Evolutionary conservation across 30 jellyfish, hydroid and myxozoan genomes (phyloP), one percentile per base, ranked within the genome.

Genomic region (Hydractinia symbiolongicarpus): DNA sequence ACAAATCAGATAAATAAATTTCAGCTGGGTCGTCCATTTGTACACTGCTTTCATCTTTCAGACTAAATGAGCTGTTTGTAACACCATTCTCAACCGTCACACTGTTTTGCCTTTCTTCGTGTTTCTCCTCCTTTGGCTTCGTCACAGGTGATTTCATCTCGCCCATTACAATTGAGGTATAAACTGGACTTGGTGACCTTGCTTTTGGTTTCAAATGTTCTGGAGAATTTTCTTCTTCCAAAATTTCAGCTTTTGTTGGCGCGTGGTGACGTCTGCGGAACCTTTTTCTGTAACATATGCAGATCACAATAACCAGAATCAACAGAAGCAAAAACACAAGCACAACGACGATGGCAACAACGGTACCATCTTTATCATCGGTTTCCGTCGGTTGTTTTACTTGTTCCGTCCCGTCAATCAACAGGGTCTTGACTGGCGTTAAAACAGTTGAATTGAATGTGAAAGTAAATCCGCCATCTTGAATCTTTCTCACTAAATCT

Each of bases 391-490:
- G 86, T 54, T 76, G 74, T 5, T 84, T 81, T 11, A 88, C 75
- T 66, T 77, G 71, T 85, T 88, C 96, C 19, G 69, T 53, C 55
- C 96, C 96, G 66, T 88, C 82, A 4, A 88, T 74, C 58, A 8
- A n/a, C 82, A 88, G 56, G 51, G 96, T 76, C 86, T 78, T 85
- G 78, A 77, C 64, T 19, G 96, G 90, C 56, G 79, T 68, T 84
- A 88, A 13, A 56, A 50, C 66, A 68, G 55, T 53, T 49, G 84
- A 19, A 14, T 82, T 82, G 69, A 72, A 88, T 9, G 85, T 67
- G 81, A 83, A 73, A 17, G 84, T 62, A 61, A 88, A 56, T 16
- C 87, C 51, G 17, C 74, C 96, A 50, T 75, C 76, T 77, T 82
- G 73, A 9, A 88, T 87, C 53, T 82, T 94, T n/a, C 54, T 80